These are phyloP conservation scores for Hypocryptadius cinnamomeus DNA, from an alignment of 2,113 vertebrate genomes.

Conservation along the genomic window DNA sequence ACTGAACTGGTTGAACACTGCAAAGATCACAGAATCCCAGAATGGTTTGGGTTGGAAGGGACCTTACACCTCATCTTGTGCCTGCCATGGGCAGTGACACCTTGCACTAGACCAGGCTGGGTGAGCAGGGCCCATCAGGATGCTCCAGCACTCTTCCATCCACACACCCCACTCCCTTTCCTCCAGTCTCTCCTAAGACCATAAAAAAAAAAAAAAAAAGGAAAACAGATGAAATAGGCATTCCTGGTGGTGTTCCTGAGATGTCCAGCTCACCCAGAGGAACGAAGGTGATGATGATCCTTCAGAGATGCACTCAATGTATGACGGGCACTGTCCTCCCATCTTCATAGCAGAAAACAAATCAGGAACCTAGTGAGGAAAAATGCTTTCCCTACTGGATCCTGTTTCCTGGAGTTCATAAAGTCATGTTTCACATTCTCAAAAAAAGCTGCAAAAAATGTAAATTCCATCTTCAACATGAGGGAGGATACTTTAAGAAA, in stretches of 20 bases:
- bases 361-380: not conserved
- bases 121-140: not conserved
- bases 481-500: not conserved
- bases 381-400: not conserved
- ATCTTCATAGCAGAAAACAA: not conserved
- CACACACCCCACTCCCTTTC: not conserved
- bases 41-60: not conserved
- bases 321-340: not conserved
- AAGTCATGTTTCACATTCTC: not conserved
- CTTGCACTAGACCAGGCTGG: not conserved
- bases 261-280: not conserved
- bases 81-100: not conserved
- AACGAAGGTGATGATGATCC: not conserved
- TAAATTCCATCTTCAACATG: not conserved
- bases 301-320: not conserved
- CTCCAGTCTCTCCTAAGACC: not conserved
- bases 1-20: not conserved
- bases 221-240: rapidly evolving
- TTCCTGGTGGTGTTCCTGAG: not conserved
- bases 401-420: not conserved
- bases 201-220: no score
- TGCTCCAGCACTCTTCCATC: not conserved
- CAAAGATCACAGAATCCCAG: not conserved
- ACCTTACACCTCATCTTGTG: not conserved
- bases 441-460: not conserved